These are phyloP conservation scores for Platyrinchus mystaceus DNA, from an alignment of 2,797 vertebrate species.

Conservation along the genomic window DNA sequence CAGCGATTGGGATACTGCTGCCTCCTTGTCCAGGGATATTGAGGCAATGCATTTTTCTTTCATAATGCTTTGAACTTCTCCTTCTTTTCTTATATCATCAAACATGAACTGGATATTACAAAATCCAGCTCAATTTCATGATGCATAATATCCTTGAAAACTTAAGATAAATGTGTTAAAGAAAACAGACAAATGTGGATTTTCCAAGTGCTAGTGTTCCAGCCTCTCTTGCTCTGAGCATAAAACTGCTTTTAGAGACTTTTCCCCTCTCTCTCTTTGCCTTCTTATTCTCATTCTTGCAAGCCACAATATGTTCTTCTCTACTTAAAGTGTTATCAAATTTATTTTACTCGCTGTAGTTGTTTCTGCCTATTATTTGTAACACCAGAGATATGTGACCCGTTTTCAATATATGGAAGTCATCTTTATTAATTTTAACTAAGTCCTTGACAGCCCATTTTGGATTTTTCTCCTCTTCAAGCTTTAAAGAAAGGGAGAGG, in stretches of 20 bases:
- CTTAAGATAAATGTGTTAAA: conserved; percentile 18
- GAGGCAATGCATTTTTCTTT: background rate
- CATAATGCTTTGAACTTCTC: background rate
- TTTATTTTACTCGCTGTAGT: background rate
- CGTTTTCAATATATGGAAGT: background rate
- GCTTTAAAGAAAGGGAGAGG: background rate
- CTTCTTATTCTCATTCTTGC: background rate
- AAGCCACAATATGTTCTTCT: conserved; percentile 12
- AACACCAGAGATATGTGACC: background rate
- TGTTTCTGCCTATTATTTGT: conserved; percentile 13
- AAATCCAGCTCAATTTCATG: conserved; percentile 49
- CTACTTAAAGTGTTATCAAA: conserved; percentile 15
- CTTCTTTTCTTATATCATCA: background rate
- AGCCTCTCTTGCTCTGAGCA: background rate
- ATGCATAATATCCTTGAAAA: background rate
- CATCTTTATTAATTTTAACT: conserved; percentile 17
- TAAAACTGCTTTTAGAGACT: conserved; percentile 29
- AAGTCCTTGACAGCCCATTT: background rate
- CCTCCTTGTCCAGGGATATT: background rate
- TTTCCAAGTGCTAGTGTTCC: background rate
- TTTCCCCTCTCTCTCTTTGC: background rate
- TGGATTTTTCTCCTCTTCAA: background rate
- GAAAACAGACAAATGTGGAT: conserved; percentile 17
- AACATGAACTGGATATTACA: conserved; percentile 41
- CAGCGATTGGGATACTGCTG: background rate